phyloP scores from a whole-genome alignment of 37 sponge, comb jelly and placozoan genomes.

The Oopsacas minuta region DNA sequence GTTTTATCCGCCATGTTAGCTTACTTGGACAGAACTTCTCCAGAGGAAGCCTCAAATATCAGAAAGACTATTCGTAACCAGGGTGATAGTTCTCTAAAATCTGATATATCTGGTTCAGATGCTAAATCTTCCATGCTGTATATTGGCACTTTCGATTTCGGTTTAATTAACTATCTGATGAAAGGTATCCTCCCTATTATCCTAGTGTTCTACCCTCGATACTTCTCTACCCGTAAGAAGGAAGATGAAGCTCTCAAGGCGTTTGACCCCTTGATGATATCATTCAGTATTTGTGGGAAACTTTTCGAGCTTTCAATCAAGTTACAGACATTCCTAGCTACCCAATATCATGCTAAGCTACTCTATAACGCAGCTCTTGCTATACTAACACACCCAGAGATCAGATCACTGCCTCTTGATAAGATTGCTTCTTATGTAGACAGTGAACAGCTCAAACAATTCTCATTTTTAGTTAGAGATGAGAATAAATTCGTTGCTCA shows the following conservation, averaged over 20 bases:
- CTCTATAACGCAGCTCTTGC: neutral
- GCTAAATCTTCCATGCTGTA: neutral
- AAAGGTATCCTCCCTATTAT: neutral
- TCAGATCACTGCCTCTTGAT: neutral
- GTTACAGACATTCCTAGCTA: neutral
- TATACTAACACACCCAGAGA: neutral
- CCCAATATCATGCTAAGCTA: neutral
- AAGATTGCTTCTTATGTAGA: neutral
- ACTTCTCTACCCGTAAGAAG: neutral
- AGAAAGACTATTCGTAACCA: neutral
- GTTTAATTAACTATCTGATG: conserved; percentile 7
- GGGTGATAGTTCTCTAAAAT: neutral
- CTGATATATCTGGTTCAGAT: neutral
- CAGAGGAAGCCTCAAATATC: neutral
- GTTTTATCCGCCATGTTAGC: neutral
- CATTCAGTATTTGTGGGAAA: neutral
- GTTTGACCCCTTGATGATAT: neutral
- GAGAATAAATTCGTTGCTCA: neutral
- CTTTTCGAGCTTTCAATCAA: neutral
- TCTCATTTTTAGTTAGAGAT: neutral
- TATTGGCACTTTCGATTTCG: neutral
- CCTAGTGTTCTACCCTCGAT: neutral
- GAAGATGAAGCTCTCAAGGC: neutral
- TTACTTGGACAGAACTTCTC: neutral
- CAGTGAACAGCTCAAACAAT: neutral